Conservation (phyloP, 2,888 invertebrate genomes). For the Oasisia sp. region DNA sequence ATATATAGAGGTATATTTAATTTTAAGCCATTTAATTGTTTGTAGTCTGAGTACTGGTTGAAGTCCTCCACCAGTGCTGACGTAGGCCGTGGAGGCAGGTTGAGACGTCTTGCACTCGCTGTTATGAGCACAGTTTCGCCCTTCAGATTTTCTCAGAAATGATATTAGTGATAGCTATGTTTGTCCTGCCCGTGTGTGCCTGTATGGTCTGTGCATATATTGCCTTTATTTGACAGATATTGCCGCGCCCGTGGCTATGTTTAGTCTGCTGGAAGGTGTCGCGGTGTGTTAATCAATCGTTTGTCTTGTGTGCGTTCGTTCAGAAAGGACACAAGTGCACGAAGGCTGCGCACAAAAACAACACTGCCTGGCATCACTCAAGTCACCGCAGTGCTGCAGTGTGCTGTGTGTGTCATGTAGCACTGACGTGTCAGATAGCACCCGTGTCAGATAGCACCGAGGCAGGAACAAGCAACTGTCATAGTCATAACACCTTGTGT, state of each 20-base stretch:
- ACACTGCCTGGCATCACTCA: not conserved
- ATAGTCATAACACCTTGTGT: not conserved
- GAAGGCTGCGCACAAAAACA: not conserved
- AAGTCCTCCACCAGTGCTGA: not conserved
- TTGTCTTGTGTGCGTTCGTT: not conserved
- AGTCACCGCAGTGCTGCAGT: not conserved
- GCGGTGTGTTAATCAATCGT: not conserved
- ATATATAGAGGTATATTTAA: not conserved
- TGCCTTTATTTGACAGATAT: conserved; percentile 8
- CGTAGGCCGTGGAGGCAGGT: not conserved
- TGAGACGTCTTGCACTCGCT: not conserved
- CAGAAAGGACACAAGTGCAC: not conserved
- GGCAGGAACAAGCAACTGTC: not conserved
- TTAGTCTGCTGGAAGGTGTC: not conserved
- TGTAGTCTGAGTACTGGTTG: not conserved
- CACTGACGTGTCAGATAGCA: no score
- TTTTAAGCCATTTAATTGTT: not conserved
- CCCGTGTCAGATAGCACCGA: no score
- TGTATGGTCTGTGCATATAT: not conserved
- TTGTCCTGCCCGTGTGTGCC: not conserved
- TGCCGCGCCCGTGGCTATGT: not conserved
- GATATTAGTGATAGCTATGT: conserved; percentile 1
- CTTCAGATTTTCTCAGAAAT: not conserved
- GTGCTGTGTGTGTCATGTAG: not conserved
- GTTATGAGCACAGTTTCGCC: not conserved